phyloP scores from a whole-genome alignment of 2,888 invertebrate species.

The Barypeithes pellucidus region DNA sequence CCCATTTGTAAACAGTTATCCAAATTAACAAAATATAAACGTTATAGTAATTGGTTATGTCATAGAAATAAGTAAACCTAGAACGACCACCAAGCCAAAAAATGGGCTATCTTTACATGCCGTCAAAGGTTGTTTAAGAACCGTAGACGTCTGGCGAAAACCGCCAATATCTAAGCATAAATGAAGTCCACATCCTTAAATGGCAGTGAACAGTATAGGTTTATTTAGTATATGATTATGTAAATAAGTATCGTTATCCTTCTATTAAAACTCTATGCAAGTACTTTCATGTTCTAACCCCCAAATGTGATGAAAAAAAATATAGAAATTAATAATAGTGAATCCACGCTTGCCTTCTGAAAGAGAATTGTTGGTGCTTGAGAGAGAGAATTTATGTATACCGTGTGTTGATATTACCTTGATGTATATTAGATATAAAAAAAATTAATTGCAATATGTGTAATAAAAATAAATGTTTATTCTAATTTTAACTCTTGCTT shows the following conservation, averaged over 20 bases:
- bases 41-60: too few relatives aligned
- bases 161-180: too few relatives aligned
- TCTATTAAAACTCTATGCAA: slow-evolving; percentile 33
- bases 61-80: too few relatives aligned
- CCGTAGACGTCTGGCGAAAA: too few relatives aligned
- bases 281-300: slow-evolving; percentile 42
- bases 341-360: slow-evolving; percentile 51
- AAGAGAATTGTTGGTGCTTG: slow-evolving; percentile 50
- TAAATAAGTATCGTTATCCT: neutral
- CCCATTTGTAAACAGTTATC: too few relatives aligned
- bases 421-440: slow-evolving; percentile 40
- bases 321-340: slow-evolving; percentile 43
- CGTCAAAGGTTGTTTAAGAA: too few relatives aligned
- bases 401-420: slow-evolving; percentile 44
- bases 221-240: too few relatives aligned
- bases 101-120: too few relatives aligned
- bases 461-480: slow-evolving; percentile 51
- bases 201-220: too few relatives aligned
- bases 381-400: slow-evolving; percentile 46
- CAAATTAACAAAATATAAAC: too few relatives aligned
- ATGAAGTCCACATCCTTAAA: too few relatives aligned
- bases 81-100: too few relatives aligned
- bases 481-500: slow-evolving; percentile 39
- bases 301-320: slow-evolving; percentile 50
- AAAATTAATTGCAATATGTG: slow-evolving; percentile 37